Evolutionary conservation across 1,140 invertebrate genomes (phyloP), one percentile per base, ranked within the genome.

Genomic region (Leguminivora glycinivorella): DNA sequence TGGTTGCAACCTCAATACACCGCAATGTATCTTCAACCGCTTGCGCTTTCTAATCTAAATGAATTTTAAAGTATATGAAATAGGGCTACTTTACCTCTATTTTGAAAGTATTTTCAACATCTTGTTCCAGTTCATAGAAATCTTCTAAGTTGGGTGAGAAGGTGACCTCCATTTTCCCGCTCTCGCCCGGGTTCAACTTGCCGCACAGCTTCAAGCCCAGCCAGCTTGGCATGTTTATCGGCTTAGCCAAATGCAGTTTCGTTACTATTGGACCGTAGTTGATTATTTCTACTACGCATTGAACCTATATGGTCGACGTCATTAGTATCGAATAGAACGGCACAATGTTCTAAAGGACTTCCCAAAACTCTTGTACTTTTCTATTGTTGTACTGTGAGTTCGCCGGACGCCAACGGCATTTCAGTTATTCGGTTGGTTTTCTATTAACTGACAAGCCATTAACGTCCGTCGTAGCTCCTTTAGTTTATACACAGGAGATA

Each of bases 201-300:
- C 83, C 85, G 74, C 84, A 85, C 24, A 90, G 69, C 73, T 89
- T 91, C 26, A 91, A 60, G 4, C 72, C 71, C 5, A 91, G 63
- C 84, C 84, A 90, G 1, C 66, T 31, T 5, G 87, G 87, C 58
- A 88, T 68, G 66, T 71, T 29, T 25, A 79, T 83, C 4, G 79
- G 78, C 75, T 86, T 89, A 26, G 83, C 78, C 67, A 89, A 83
- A 74, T 83, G 76, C n/a, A 89, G 38, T 70, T 89, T 91, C 14
- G 79, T 76, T 5, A 76, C 31, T 66, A 87, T 84, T 17, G 89
- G 89, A 2, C 89, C 88, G 71, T 91, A 91, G 66, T 91, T 91
- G 31, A 85, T 81, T 25, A 90, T 70, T 71, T 90, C 87, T n/a
- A 83, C 75, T 66, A 71, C 75, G 69, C 82, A 86, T 56, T 90